Conservation (phyloP, 2,797 vertebrate genomes). For the Cuculus canorus region DNA sequence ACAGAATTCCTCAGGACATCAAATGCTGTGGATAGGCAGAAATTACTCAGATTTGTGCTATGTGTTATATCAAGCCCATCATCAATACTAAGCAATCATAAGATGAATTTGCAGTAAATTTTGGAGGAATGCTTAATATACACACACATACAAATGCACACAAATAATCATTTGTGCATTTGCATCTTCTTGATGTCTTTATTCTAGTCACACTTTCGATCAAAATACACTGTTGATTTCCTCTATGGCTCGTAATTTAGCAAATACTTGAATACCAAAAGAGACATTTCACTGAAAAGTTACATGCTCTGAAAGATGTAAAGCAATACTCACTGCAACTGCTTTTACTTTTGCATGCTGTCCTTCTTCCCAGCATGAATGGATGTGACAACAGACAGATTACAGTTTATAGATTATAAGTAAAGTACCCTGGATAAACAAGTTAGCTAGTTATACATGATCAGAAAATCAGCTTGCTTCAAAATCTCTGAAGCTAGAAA, state of each 20-base stretch:
- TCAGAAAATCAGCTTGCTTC: background rate
- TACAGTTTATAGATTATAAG: background rate
- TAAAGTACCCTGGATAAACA: background rate
- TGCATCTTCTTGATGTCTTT: background rate
- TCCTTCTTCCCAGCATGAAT: background rate
- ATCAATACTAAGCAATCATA: background rate
- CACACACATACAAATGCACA: background rate
- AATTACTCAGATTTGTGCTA: background rate
- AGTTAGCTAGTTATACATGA: background rate
- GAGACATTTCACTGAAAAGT: background rate
- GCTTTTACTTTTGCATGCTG: background rate
- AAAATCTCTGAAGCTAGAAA: background rate
- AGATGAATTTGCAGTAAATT: background rate
- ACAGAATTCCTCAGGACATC: background rate
- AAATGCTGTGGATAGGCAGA: background rate
- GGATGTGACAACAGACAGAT: background rate
- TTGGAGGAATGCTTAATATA: background rate
- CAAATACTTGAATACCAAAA: background rate
- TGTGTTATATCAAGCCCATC: background rate
- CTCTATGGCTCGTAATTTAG: background rate
- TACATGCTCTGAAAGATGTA: background rate
- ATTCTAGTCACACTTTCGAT: background rate
- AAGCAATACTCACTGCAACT: background rate
- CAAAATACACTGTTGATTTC: background rate
- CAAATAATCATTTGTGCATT: background rate